Percentiles rank a stretch among this genome's conserved stretches.
phyloP scores from a whole-genome alignment of 2,888 invertebrate species.

The Malthinus flaveolus region DNA sequence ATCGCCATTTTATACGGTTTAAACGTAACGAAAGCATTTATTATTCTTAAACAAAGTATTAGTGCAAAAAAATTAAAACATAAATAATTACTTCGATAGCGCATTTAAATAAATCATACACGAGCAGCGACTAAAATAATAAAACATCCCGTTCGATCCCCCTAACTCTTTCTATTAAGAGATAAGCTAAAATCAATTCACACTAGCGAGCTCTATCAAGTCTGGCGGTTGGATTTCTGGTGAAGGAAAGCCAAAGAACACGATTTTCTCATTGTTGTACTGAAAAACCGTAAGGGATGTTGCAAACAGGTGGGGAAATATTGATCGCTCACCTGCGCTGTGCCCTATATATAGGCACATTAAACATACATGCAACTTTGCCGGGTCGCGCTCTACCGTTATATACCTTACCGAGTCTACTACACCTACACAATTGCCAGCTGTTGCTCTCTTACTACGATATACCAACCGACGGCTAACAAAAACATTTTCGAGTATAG shows the following conservation, averaged over 20 bases:
- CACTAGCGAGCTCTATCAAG: constrained; percentile 11
- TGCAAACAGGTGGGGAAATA: constrained; percentile 31
- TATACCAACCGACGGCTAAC: not conserved
- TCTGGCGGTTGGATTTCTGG: constrained; percentile 12
- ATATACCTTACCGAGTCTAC: constrained; percentile 11
- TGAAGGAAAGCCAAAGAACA: constrained; percentile 14
- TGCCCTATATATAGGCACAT: constrained; percentile 38
- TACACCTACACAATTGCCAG: constrained; percentile 15
- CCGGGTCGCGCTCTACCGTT: constrained; percentile 21
- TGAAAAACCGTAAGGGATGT: constrained; percentile 19
- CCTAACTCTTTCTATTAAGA: not conserved
- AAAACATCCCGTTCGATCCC: no score
- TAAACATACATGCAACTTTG: constrained; percentile 36
- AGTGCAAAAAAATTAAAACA: no score
- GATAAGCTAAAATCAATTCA: constrained; percentile 20
- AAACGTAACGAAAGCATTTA: no score
- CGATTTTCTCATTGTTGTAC: constrained; percentile 24
- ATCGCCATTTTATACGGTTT: no score
- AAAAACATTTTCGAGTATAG: not conserved
- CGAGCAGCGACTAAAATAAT: no score
- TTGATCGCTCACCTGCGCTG: constrained; percentile 40
- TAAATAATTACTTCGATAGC: no score
- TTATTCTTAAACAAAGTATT: no score
- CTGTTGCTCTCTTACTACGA: constrained; percentile 18
- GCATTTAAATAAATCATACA: no score